These are phyloP conservation scores for Phymatocera aterrima DNA, from an alignment of 2,888 invertebrate species.

Conservation along the genomic window DNA sequence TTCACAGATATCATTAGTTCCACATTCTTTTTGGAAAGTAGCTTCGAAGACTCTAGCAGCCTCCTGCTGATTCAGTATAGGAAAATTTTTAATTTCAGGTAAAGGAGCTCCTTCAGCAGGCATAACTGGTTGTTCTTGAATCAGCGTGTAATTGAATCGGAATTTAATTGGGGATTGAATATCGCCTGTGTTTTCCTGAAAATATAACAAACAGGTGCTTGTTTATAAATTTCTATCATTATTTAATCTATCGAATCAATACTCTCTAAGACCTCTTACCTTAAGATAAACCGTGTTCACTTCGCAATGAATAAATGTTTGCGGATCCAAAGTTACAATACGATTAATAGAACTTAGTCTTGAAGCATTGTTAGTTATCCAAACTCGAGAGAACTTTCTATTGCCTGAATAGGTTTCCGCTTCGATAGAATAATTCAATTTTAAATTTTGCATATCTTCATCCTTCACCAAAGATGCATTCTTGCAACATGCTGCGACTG, in stretches of 20 bases:
- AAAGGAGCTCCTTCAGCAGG: conserved; percentile 76
- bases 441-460: conserved; percentile 74
- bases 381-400: conserved; percentile 88
- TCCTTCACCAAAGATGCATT: conserved; percentile 80
- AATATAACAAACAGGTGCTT: conserved; percentile 43
- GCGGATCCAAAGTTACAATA: conserved; percentile 80
- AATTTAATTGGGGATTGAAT: conserved; percentile 93
- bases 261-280: too few relatives aligned
- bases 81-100: conserved; percentile 86
- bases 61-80: conserved; percentile 92
- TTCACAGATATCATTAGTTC: conserved; percentile 90
- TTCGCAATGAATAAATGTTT: conserved; percentile 81
- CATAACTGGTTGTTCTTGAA: conserved; percentile 81
- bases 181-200: conserved; percentile 86
- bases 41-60: conserved; percentile 89
- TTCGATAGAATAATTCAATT: conserved; percentile 85
- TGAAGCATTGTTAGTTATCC: conserved; percentile 80
- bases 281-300: conserved; percentile 90
- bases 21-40: conserved; percentile 94
- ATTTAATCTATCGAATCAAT: too few relatives aligned
- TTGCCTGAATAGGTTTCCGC: conserved; percentile 87
- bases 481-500: conserved; percentile 90
- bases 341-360: conserved; percentile 80
- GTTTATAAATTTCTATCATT: conserved; percentile 12
- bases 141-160: conserved; percentile 88